A percentile compares a stretch with the other conserved stretches of the same genome.
These are phyloP conservation scores for Vidua chalybeata DNA, from an alignment of 2,113 vertebrate species.

Conservation along the genomic window DNA sequence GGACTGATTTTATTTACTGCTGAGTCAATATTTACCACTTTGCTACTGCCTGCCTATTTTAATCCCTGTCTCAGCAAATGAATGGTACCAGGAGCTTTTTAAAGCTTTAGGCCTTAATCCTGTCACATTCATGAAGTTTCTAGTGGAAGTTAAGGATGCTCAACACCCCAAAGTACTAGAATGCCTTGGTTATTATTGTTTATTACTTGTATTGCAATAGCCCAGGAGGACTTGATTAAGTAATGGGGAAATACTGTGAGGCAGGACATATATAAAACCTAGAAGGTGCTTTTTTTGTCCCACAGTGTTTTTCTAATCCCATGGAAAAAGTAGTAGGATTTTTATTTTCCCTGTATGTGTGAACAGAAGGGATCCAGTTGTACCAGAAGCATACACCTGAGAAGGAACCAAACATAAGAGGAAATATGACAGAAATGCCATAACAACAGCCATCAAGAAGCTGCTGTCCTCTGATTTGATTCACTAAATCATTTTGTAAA, in stretches of 20 bases:
- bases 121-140: neutral
- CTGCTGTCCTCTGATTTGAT: neutral
- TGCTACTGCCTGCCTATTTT: conserved; percentile 24
- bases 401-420: neutral
- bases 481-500: neutral
- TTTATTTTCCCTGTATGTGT: neutral
- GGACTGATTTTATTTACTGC: conserved; percentile 46
- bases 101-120: neutral
- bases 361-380: neutral
- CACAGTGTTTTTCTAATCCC: neutral
- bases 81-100: conserved; percentile 27
- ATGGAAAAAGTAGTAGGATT: neutral
- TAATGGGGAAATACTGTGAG: neutral
- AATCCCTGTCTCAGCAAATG: conserved; percentile 35
- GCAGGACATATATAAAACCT: neutral
- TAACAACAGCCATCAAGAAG: neutral
- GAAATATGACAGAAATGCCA: neutral
- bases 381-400: neutral
- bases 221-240: neutral
- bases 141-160: neutral
- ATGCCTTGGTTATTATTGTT: neutral
- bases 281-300: neutral
- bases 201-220: neutral
- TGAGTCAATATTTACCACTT: conserved; percentile 60
- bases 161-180: neutral